These are phyloP conservation scores for Oreocharis arfaki DNA, from an alignment of 2,113 vertebrate species.

Conservation along the genomic window DNA sequence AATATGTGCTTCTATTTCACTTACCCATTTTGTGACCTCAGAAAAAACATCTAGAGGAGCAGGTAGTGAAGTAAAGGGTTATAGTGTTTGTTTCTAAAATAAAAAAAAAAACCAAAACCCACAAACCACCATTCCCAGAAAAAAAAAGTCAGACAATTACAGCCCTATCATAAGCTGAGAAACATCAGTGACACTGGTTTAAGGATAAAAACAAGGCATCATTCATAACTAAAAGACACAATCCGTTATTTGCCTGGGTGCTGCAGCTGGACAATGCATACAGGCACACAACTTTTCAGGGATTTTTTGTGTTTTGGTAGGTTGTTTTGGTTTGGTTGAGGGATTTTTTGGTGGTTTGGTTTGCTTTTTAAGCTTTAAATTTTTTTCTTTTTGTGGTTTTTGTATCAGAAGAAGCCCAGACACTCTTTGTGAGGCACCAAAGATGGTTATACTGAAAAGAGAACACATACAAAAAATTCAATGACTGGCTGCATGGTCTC, in stretches of 20 bases:
- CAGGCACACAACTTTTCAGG: background rate
- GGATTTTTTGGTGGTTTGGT: background rate
- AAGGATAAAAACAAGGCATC: background rate
- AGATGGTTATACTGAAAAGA: background rate
- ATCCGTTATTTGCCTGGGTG: background rate
- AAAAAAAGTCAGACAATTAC: background rate
- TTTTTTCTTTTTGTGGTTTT: background rate
- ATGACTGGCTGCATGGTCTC: background rate
- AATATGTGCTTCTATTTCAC: background rate
- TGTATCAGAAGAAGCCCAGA: background rate
- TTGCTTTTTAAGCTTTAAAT: background rate
- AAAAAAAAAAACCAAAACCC: background rate
- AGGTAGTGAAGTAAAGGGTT: background rate
- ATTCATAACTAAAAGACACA: background rate
- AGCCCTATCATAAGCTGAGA: background rate
- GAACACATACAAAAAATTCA: background rate
- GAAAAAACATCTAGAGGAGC: background rate
- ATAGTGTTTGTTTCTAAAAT: background rate
- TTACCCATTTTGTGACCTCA: background rate
- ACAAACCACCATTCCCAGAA: background rate
- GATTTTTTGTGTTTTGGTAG: background rate
- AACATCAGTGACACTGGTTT: background rate
- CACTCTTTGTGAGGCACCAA: background rate
- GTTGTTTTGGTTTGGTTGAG: background rate
- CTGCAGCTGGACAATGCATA: background rate